Evolutionary conservation across 2,797 vertebrate genomes (phyloP).

Genomic region (Leptatherina wallacei): DNA sequence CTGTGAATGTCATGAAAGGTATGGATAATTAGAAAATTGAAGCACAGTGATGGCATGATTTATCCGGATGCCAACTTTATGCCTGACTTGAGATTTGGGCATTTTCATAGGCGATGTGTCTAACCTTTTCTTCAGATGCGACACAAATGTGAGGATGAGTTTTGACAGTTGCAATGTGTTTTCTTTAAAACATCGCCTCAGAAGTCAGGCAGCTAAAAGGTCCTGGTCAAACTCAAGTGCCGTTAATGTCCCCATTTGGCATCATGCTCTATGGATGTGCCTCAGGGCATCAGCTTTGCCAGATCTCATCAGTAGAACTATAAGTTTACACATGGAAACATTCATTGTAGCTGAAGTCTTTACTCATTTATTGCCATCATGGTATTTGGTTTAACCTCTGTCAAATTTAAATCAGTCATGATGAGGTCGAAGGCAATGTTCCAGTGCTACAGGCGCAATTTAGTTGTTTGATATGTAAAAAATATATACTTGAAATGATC

Average conservation of each 20-base stretch:
- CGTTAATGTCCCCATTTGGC: conserved; percentile 66
- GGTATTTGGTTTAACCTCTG: conserved; percentile 67
- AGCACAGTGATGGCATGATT: conserved; percentile 71
- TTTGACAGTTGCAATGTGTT: conserved; percentile 80
- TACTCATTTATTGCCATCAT: conserved; percentile 57
- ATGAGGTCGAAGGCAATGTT: conserved; percentile 41
- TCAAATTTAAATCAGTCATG: conserved; percentile 57
- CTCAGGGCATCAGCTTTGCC: conserved; percentile 59
- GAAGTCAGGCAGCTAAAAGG: conserved; percentile 72
- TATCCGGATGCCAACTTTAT: conserved; percentile 70
- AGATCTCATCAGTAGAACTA: conserved; percentile 63
- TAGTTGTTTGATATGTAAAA: background rate
- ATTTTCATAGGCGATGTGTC: conserved; percentile 73
- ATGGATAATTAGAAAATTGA: conserved; percentile 76
- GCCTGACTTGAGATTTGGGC: conserved; percentile 63
- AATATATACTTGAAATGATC: background rate
- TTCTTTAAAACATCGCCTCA: conserved; percentile 64
- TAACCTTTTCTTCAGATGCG: conserved; percentile 81
- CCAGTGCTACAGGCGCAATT: conserved; percentile 5
- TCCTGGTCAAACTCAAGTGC: conserved; percentile 76
- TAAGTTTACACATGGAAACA: conserved; percentile 57
- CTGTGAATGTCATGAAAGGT: conserved; percentile 79
- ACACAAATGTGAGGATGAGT: conserved; percentile 69
- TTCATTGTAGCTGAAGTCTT: conserved; percentile 62
- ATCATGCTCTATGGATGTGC: conserved; percentile 67